Evolutionary conservation across 1,140 invertebrate species (phyloP), one percentile per base, ranked within the genome.

Genomic region (Saxidomus purpurata): DNA sequence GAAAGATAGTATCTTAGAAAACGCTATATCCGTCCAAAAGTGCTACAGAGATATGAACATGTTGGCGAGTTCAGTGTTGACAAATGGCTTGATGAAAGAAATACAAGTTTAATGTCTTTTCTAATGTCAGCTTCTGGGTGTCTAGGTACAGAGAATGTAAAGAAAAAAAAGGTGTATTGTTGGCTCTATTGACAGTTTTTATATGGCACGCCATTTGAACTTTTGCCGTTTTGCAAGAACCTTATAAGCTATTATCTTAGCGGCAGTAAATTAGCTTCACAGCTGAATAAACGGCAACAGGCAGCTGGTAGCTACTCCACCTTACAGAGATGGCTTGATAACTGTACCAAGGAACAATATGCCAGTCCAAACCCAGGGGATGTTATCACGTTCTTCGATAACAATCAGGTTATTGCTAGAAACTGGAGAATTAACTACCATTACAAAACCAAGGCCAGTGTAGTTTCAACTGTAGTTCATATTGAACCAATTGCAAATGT

Each of bases 341-440:
- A n/a, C n/a, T n/a, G n/a, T n/a, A n/a, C n/a, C n/a, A n/a, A n/a
- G n/a, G 34, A 67, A 6, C 4, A n/a, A 6, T 31, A 9, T 4
- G 28, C 4, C 8, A 6, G 8, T 4, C 9, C 13, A 8, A 11
- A 28, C 2, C 9, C n/a, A 31, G 25, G 31, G 4, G 25, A 67
- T 34, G 19, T 36, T 31, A 19, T 9, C 15, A 67, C 25, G 1
- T 67, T 67, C 34, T 67, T 67, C 34, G 61, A 67, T 28, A 67
- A 67, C 31, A 67, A 67, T 28, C 61, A 67, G 61, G 61, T 67
- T 67, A 28, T 67, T 36, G 61, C 61, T 19, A 28, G 61, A 34
- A 67, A 67, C 19, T 67, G 61, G 61, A 9, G 61, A 9, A 28
- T 67, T 67, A 34, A 28, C 25, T 67, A 67, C n/a, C 11, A 36